A percentile compares a stretch with the other conserved stretches of the same genome.
Evolutionary conservation across 1,140 invertebrate species (phyloP).

Genomic region (Delia radicum): DNA sequence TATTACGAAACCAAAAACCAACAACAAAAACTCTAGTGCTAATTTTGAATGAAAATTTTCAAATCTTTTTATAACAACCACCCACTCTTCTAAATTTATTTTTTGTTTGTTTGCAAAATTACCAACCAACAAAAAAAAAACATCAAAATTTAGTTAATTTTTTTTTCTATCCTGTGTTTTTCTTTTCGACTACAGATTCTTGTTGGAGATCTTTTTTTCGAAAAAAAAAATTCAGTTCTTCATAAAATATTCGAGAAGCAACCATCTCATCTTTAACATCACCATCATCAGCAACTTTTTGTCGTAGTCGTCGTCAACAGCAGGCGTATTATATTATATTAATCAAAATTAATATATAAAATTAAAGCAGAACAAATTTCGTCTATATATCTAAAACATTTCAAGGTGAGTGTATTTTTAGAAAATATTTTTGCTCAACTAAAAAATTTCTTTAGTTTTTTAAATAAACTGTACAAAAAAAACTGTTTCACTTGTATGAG

Average conservation of each 20-base stretch:
- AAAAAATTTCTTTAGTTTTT: neutral
- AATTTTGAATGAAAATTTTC: slow-evolving; percentile 33
- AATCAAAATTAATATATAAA: neutral
- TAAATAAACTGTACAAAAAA: neutral
- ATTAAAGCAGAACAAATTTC: neutral
- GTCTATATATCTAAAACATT: slow-evolving; percentile 44
- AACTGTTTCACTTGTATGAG: neutral
- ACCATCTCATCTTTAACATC: neutral
- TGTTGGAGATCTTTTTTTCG: neutral
- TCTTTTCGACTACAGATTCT: neutral
- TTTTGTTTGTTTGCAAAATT: neutral
- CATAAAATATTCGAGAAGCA: neutral
- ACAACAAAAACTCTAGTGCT: neutral
- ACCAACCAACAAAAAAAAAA: neutral
- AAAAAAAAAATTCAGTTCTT: neutral
- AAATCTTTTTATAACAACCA: slow-evolving; percentile 19
- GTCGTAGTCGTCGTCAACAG: neutral
- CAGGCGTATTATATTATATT: neutral
- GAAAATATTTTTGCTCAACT: slow-evolving; percentile 28
- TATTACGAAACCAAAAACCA: slow-evolving; percentile 20
- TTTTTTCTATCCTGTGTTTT: neutral
- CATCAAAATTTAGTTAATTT: neutral
- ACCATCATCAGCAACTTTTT: no score
- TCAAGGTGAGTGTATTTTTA: slow-evolving; percentile 57
- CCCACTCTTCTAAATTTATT: neutral